Evolutionary conservation across 1,140 invertebrate genomes (phyloP).

Genomic region (Aphis craccivora): DNA sequence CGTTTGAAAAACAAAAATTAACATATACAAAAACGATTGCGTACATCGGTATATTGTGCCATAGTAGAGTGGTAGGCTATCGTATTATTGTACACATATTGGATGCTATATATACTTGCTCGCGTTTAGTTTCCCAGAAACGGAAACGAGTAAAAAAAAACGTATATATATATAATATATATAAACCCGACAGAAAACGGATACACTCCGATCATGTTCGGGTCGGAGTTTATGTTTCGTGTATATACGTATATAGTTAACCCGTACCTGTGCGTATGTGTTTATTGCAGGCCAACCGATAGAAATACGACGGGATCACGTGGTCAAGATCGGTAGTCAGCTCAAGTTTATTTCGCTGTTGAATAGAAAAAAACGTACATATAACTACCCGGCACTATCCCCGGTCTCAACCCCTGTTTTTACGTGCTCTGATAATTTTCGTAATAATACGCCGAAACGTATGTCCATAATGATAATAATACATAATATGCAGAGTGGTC

Average conservation of each 20-base stretch:
- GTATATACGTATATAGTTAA: neutral
- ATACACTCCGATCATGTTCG: constrained; percentile 33
- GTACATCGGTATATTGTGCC: neutral
- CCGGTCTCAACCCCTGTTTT: neutral
- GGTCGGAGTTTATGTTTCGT: constrained; percentile 33
- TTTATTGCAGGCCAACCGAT: neutral
- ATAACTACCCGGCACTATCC: neutral
- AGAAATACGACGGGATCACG: neutral
- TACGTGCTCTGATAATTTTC: neutral
- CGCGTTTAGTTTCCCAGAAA: neutral
- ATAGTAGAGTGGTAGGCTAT: neutral
- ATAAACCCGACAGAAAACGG: constrained; percentile 7
- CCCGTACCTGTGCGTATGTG: neutral
- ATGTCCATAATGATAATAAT: neutral
- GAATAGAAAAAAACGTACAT: neutral
- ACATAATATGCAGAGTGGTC: too few species aligned
- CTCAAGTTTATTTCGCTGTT: neutral
- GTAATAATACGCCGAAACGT: neutral
- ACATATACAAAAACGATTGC: neutral
- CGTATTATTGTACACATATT: neutral
- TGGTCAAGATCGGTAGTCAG: neutral
- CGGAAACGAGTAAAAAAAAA: neutral
- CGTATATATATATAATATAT: too few species aligned
- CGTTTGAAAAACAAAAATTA: neutral
- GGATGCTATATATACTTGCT: neutral